Conservation (phyloP, 2,113 vertebrate species). For the Sturnira hondurensis region DNA sequence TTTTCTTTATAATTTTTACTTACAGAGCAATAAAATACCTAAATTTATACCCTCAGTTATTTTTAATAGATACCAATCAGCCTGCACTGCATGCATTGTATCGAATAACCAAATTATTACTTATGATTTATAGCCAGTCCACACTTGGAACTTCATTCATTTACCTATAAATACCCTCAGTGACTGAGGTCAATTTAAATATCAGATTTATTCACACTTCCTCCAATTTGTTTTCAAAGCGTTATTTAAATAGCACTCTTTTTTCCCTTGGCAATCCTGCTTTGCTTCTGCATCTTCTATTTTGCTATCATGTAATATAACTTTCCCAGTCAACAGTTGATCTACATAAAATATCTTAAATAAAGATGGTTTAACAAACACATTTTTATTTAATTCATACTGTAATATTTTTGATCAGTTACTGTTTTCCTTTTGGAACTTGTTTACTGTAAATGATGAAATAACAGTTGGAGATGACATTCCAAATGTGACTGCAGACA, state of each 20-base stretch:
- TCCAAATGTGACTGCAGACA: not conserved
- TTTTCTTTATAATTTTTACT: not conserved
- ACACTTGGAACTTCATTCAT: not conserved
- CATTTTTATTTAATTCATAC: not conserved
- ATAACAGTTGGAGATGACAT: not conserved
- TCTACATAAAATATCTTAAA: not conserved
- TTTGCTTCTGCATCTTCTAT: not conserved
- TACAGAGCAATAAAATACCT: not conserved
- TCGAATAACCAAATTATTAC: not conserved
- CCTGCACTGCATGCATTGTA: not conserved
- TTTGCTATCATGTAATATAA: not conserved
- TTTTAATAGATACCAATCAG: not conserved
- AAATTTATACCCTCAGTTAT: not conserved
- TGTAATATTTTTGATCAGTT: not conserved
- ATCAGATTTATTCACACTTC: not conserved
- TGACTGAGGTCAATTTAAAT: not conserved
- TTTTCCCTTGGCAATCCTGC: not conserved
- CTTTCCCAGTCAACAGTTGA: not conserved
- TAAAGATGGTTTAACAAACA: not conserved
- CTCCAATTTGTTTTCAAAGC: not conserved
- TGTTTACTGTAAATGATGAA: slow-evolving; percentile 13
- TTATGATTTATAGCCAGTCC: not conserved
- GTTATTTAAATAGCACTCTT: not conserved
- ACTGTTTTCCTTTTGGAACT: not conserved
- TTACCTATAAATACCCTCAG: not conserved